Evolutionary conservation across 1,140 invertebrate species (phyloP), one percentile per base, ranked within the genome.

Genomic region (Scylla paramamosain): DNA sequence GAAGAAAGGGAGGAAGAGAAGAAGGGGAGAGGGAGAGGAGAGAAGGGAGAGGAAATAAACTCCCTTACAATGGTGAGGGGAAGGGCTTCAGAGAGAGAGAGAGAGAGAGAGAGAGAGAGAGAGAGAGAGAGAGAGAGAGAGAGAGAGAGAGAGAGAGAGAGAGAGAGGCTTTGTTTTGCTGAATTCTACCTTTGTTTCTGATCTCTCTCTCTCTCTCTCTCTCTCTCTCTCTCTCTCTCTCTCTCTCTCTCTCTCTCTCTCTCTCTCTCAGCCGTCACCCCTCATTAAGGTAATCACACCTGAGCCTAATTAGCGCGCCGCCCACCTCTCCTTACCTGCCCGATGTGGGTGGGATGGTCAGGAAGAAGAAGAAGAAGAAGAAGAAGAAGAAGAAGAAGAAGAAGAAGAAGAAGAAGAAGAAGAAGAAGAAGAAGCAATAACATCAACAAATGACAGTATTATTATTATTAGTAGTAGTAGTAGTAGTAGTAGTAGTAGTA

Each of bases 301-400:
- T 77, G 67, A 77, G 67, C 20, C 67, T 77, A 77, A 77, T 77
- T 77, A 77, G 20, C 67, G 20, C 1, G n/a, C 20, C 67, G 67
- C 20, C 67, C 67, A n/a, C 67, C 16, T 39, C 39, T 1, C 6
- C 67, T n/a, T 77, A 77, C 67, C 67, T 77, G 67, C 12, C 20
- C 67, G 67, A 7, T 20, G 20, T 77, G 16, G 6, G 20, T n/a
- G 67, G 67, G 67, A 20, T n/a, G 67, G 67, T 1, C 25, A 10
- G 84, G 84, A 32, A 87, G 31, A 39, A 39, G 31, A 46, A 87
- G 84, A 87, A 39, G 84, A 87, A 39, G 84, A 87, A 39, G 84
- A 87, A 87, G 84, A 87, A 87, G 84, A 87, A 87, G 84, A 87
- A 87, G 84, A 87, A 87, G 84, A 87, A 39, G 84, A 87, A 87